A percentile compares a stretch with the other conserved stretches of the same genome.
phyloP scores from a whole-genome alignment of 2,888 invertebrate genomes.

The Athripsodes cinereus region DNA sequence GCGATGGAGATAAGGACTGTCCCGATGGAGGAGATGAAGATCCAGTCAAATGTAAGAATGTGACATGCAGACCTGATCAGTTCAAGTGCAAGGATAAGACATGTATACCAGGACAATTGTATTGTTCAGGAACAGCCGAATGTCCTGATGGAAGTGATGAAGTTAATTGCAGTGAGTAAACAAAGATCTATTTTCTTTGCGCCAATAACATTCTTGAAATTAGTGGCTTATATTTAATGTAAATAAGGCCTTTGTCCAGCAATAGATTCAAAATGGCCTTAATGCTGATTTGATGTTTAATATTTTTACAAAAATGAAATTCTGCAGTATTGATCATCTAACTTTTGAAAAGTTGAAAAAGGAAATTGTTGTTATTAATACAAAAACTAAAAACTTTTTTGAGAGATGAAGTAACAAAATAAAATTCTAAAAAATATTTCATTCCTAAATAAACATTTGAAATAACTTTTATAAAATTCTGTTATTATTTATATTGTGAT shows the following conservation, averaged over 20 bases:
- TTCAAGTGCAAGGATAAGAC: conserved; percentile 78
- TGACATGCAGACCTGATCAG: conserved; percentile 79
- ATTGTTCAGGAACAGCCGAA: conserved; percentile 76
- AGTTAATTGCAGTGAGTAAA: conserved; percentile 66
- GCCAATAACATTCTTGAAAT: too few species aligned
- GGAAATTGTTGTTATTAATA: too few species aligned
- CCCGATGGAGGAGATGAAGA: conserved; percentile 77
- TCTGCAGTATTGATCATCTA: too few species aligned
- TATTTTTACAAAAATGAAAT: too few species aligned
- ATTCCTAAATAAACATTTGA: not conserved
- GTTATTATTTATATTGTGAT: conserved; percentile 1
- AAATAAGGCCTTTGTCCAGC: too few species aligned
- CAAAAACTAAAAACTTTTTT: too few species aligned
- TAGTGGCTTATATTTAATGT: too few species aligned
- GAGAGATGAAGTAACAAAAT: too few species aligned
- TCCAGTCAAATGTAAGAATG: conserved; percentile 54
- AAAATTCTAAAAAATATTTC: not conserved
- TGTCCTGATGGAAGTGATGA: conserved; percentile 86
- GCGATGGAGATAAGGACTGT: conserved; percentile 80
- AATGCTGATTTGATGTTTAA: too few species aligned
- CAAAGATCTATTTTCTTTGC: too few species aligned
- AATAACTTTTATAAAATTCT: not conserved
- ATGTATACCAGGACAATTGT: conserved; percentile 74
- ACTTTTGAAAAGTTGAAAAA: too few species aligned
- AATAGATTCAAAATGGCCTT: not conserved